A percentile compares a stretch with the other conserved stretches of the same genome.
Evolutionary conservation across 1,140 invertebrate species (phyloP).

Genomic region (Diorhabda carinulata): DNA sequence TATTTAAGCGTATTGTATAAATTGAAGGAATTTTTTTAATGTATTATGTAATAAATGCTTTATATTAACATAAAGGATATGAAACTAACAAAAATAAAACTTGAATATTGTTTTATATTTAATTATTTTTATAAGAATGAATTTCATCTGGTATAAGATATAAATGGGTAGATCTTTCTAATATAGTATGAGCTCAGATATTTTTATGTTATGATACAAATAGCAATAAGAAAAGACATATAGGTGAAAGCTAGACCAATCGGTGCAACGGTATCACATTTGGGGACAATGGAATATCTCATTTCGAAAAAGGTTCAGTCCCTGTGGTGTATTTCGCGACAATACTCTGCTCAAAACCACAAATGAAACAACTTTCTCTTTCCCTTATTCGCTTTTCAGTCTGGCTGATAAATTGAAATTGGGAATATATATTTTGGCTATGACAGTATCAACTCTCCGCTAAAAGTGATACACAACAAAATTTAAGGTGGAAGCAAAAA

Average conservation of each 20-base stretch:
- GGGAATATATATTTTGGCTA: conserved; percentile 9
- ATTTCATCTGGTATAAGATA: no score
- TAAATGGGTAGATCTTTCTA: no score
- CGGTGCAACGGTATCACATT: conserved; percentile 4
- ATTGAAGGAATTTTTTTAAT: no score
- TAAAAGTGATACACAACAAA: no score
- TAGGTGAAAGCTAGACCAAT: conserved; percentile 6
- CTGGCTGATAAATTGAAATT: conserved; percentile 12
- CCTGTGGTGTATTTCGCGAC: conserved; percentile 7
- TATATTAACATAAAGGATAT: no score
- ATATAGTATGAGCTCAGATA: neutral
- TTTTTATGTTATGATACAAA: conserved; percentile 3
- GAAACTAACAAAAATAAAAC: no score
- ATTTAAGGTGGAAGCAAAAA: no score
- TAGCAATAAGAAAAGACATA: neutral
- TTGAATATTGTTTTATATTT: no score
- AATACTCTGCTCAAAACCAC: conserved; percentile 20
- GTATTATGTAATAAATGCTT: no score
- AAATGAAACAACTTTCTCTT: conserved; percentile 20
- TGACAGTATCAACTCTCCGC: neutral
- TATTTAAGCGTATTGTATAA: no score
- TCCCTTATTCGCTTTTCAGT: neutral
- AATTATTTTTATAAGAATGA: no score
- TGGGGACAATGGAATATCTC: conserved; percentile 18
- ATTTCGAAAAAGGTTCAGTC: conserved; percentile 15